These are phyloP conservation scores for Brevimyrus niger DNA, from an alignment of 2,113 vertebrate species.

Conservation along the genomic window DNA sequence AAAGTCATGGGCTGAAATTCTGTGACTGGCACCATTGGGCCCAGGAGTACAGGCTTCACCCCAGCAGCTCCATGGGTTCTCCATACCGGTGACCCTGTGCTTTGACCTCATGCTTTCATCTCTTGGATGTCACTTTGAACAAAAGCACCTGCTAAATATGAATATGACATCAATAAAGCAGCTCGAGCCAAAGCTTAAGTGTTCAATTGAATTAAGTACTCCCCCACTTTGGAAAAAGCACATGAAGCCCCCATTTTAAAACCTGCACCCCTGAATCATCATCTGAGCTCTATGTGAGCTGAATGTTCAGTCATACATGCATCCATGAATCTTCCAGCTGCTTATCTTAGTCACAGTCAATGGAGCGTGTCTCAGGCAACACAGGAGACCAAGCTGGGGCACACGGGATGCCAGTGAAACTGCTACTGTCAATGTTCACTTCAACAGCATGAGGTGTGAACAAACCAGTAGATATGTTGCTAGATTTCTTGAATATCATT, in stretches of 20 bases:
- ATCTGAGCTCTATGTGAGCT: neutral
- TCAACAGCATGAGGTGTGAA: neutral
- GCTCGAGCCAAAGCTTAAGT: neutral
- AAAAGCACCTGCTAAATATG: too few species aligned
- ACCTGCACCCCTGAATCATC: neutral
- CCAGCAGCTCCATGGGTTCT: too few species aligned
- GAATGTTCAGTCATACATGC: neutral
- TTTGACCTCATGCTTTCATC: too few species aligned
- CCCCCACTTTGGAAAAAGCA: neutral
- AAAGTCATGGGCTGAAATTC: too few species aligned
- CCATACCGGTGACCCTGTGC: too few species aligned
- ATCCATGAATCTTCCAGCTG: neutral
- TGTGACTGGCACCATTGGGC: too few species aligned
- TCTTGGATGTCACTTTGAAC: too few species aligned
- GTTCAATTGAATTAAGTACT: neutral
- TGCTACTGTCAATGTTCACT: neutral
- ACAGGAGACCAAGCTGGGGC: neutral
- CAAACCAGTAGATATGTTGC: neutral
- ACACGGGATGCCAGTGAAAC: neutral
- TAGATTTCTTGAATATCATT: neutral
- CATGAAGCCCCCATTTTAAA: neutral
- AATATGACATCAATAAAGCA: neutral
- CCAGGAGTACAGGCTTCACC: too few species aligned
- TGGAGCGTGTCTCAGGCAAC: neutral
- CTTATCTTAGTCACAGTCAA: neutral